These are phyloP conservation scores for Torymus aiolomorphi DNA, from an alignment of 2,888 invertebrate genomes.

Conservation along the genomic window DNA sequence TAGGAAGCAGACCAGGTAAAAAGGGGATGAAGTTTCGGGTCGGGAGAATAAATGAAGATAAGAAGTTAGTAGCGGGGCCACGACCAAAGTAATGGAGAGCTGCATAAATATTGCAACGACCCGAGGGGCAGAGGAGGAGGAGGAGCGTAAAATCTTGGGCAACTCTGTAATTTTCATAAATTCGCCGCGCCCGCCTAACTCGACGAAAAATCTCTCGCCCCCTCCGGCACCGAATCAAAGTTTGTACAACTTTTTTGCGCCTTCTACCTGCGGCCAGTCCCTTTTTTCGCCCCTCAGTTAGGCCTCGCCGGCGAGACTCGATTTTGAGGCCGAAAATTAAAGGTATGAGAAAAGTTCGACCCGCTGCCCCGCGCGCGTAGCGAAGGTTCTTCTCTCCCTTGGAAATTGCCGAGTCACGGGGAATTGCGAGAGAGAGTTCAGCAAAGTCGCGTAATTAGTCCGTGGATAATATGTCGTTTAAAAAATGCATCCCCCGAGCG, in stretches of 20 bases:
- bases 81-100: conserved; percentile 23
- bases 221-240: conserved; percentile 21
- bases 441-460: conserved; percentile 28
- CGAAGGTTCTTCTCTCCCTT: too few relatives aligned
- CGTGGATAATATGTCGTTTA: conserved; percentile 25
- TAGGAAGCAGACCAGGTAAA: neutral
- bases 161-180: conserved; percentile 45
- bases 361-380: too few relatives aligned
- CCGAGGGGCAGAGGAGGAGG: too few relatives aligned
- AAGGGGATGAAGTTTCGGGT: neutral
- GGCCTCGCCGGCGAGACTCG: neutral
- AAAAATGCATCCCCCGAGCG: neutral
- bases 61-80: conserved; percentile 16
- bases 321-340: neutral
- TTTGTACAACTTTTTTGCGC: conserved; percentile 11
- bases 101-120: conserved; percentile 32
- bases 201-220: conserved; percentile 8
- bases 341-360: conserved; percentile 7
- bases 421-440: conserved; percentile 7
- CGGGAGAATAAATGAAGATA: conserved; percentile 33
- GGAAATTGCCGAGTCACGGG: conserved; percentile 15
- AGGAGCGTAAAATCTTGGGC: neutral
- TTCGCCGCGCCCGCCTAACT: neutral
- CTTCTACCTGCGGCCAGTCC: neutral
- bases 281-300: neutral